Evolutionary conservation across 2,888 invertebrate species (phyloP).

Genomic region (Dichetophora obliterata): DNA sequence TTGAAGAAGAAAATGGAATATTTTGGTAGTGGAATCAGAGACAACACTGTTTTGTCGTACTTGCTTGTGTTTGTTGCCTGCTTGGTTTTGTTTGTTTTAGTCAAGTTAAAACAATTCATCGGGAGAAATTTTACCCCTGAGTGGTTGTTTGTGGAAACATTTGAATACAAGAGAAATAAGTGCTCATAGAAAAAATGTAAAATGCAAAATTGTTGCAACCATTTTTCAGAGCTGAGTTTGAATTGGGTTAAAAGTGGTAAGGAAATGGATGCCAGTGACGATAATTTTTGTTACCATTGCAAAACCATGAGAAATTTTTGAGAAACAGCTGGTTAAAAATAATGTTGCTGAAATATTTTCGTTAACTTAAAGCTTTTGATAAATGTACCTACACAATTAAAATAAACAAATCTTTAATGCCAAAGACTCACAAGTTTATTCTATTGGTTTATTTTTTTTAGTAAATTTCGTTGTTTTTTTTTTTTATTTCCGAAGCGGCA

Average conservation of each 20-base stretch:
- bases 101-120: slow-evolving; percentile 31
- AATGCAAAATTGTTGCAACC: neutral
- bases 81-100: slow-evolving; percentile 7
- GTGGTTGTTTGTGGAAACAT: neutral
- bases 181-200: neutral
- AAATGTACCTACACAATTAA: no score
- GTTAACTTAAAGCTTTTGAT: neutral
- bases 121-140: slow-evolving; percentile 22
- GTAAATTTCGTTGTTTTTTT: neutral
- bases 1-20: neutral
- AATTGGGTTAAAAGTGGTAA: no score
- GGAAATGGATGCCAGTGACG: no score
- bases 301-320: no score
- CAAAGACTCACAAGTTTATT: neutral
- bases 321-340: no score
- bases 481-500: neutral
- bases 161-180: neutral
- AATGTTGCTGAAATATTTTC: no score
- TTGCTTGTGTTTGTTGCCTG: neutral
- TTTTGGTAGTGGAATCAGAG: neutral
- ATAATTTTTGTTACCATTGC: no score
- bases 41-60: neutral
- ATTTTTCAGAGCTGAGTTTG: neutral
- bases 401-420: neutral
- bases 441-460: no score